A percentile compares a stretch with the other conserved stretches of the same genome.
These are phyloP conservation scores for Sycophaga agraensis DNA, from an alignment of 1,140 invertebrate genomes.

Conservation along the genomic window DNA sequence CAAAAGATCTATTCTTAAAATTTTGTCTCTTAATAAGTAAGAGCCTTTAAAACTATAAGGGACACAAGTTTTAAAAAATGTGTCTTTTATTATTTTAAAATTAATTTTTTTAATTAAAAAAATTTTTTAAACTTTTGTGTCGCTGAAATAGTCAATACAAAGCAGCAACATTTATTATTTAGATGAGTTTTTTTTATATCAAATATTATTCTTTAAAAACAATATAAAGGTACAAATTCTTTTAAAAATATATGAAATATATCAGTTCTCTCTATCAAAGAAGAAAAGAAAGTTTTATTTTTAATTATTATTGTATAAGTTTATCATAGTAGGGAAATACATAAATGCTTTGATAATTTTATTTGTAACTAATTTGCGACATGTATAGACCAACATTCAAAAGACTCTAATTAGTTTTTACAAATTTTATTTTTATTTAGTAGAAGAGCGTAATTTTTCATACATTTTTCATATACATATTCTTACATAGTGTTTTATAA, in stretches of 20 bases:
- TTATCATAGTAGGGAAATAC: conserved; percentile 22
- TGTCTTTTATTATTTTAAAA: conserved; percentile 22
- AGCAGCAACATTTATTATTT: conserved; percentile 13
- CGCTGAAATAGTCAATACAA: conserved; percentile 26
- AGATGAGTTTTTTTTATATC: conserved; percentile 15
- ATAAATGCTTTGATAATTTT: conserved; percentile 27
- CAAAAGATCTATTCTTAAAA: conserved; percentile 29
- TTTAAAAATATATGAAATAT: conserved; percentile 24
- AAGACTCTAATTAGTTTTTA: conserved; percentile 27
- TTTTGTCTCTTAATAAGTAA: conserved; percentile 16
- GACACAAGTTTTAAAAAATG: conserved; percentile 13
- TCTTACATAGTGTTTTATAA: conserved; percentile 29
- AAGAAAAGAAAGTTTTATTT: conserved; percentile 29
- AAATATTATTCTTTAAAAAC: conserved; percentile 20
- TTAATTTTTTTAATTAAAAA: too few relatives aligned
- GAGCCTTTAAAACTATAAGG: background rate
- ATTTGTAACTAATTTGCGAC: conserved; percentile 26
- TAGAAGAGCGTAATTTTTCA: conserved; percentile 21
- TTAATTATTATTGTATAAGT: conserved; percentile 31
- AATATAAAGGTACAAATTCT: conserved; percentile 25
- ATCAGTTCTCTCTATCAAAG: conserved; percentile 33
- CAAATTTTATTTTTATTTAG: conserved; percentile 27
- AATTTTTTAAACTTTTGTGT: conserved; percentile 24
- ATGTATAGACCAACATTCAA: conserved; percentile 16
- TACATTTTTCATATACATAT: conserved; percentile 28